Base-by-base conservation (phyloP, 2,797 vertebrate species). In the Synanceia verrucosa region DNA sequence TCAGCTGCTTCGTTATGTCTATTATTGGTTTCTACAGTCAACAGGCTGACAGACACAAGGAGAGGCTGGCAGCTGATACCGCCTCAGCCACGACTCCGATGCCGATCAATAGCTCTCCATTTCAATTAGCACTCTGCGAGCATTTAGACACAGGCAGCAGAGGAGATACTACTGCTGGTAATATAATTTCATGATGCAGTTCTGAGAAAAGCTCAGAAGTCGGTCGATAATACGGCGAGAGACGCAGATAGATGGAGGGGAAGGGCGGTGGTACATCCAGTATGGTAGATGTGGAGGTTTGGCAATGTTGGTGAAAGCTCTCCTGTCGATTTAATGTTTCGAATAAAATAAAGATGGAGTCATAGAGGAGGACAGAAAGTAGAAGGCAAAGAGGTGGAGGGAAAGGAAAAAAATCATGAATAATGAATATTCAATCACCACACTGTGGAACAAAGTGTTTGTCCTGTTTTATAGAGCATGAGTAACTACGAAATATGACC, bases 91-190 rank as follows among this genome's bases (percentile, higher is more conserved):
- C 64, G 82, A 83, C 83, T 85, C 79, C 78, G 73, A 62, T 73
- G 81, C 69, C 82, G 87, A 93, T 93, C 92, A 87, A 92, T 93
- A 92, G 71, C 84, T 91, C 93, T 93, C 92, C 89, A 90, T 94
- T 93, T 94, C 91, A 94, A 92, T 94, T 93, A 94, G 90, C 83
- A 84, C 86, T 85, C 83, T 80, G 73, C 72, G 77, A 93, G 90
- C 92, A 89, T 90, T 93, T 91, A 88, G 86, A 89, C 82, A 84
- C 89, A 89, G 89, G 81, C 83, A 84, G 88, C 72, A 74, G 85
- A 87, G 78, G 86, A 89, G 90, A 91, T 90, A 86, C 82, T 90
- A 76, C 87, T 91, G 88, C 89, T 91, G 83, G 78, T 92, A 91
- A 90, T 88, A 88, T 88, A 60, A 91, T 93, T 92, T 93, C 89